Evolutionary conservation across 2,113 vertebrate genomes (phyloP).

Genomic region (Gnathonemus longibarbis): DNA sequence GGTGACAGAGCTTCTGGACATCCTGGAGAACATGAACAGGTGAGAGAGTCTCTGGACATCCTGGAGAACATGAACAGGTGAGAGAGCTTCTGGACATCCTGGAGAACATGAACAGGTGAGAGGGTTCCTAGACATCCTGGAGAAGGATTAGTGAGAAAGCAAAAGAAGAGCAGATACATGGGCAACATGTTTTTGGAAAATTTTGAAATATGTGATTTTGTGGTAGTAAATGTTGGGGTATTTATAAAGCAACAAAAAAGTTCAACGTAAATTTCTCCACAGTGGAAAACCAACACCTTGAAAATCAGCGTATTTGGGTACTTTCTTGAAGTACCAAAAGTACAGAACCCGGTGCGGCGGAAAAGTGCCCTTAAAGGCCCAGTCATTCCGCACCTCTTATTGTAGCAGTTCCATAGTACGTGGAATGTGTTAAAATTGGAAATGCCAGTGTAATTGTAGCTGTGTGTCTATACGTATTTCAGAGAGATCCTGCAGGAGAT

Average conservation of each 20-base stretch:
- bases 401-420: not conserved
- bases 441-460: not conserved
- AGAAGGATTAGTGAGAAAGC: not conserved
- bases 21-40: too few species aligned
- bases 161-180: too few species aligned
- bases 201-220: not conserved
- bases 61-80: not conserved
- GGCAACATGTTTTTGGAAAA: too few species aligned
- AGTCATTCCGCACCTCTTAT: not conserved
- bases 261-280: too few species aligned
- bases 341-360: too few species aligned
- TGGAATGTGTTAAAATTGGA: not conserved
- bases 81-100: not conserved
- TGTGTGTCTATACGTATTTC: conserved; percentile 33
- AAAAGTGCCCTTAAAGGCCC: too few species aligned
- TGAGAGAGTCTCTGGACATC: too few species aligned
- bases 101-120: not conserved
- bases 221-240: not conserved
- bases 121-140: not conserved
- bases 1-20: not conserved
- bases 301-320: too few species aligned
- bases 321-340: too few species aligned
- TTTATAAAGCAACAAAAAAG: not conserved
- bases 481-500: conserved; percentile 99
- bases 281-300: too few species aligned